Evolutionary conservation across 1,140 invertebrate genomes (phyloP).

Genomic region (Oreohelix idahoensis): DNA sequence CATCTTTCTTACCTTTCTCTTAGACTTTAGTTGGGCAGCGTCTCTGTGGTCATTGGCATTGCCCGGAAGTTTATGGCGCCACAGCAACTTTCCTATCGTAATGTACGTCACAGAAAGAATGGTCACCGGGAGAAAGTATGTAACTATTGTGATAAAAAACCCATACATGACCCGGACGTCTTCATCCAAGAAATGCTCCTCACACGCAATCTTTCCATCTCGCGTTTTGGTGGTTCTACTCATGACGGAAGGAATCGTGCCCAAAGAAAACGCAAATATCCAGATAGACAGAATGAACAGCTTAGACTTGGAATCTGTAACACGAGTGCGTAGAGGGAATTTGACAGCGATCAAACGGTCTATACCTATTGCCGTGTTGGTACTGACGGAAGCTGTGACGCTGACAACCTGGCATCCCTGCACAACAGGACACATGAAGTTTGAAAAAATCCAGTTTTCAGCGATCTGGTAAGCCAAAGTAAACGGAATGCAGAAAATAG

Average conservation of each 20-base stretch:
- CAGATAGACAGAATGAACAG: constrained; percentile 74
- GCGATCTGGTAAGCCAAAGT: constrained; percentile 67
- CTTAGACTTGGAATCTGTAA: constrained; percentile 58
- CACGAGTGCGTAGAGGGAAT: constrained; percentile 62
- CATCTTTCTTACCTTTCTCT: constrained; percentile 74
- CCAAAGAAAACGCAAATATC: constrained; percentile 70
- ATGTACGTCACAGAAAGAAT: constrained; percentile 75
- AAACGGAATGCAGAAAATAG: constrained; percentile 73
- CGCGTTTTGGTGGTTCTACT: constrained; percentile 55
- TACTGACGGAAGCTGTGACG: constrained; percentile 69
- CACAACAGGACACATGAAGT: constrained; percentile 69
- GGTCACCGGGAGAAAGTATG: constrained; percentile 75
- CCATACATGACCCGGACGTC: constrained; percentile 71
- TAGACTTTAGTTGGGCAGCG: constrained; percentile 72
- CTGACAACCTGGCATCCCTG: constrained; percentile 65
- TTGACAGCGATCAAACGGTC: constrained; percentile 68
- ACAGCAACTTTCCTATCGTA: constrained; percentile 68
- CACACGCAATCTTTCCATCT: constrained; percentile 50
- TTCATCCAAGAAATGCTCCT: constrained; percentile 60
- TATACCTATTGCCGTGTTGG: constrained; percentile 71
- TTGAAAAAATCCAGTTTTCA: constrained; percentile 68
- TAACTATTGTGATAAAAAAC: constrained; percentile 73
- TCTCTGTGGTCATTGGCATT: constrained; percentile 75
- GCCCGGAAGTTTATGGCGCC: constrained; percentile 74
- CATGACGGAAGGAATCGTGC: constrained; percentile 72